Evolutionary conservation across 2,797 vertebrate genomes (phyloP).

Genomic region (Schizothorax lantsangensis): DNA sequence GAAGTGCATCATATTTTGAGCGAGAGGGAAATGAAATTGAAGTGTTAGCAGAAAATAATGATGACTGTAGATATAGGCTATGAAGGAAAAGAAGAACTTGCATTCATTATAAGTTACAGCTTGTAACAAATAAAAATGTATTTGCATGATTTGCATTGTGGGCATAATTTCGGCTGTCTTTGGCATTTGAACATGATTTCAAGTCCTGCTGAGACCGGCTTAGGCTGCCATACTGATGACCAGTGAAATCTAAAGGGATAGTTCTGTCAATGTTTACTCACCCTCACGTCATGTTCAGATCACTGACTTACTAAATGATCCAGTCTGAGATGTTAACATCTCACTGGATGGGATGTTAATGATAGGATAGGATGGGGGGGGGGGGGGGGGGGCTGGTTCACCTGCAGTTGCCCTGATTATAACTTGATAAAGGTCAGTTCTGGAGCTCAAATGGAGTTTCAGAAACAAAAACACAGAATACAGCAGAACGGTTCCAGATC

Average conservation of each 20-base stretch:
- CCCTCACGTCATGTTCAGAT: background rate
- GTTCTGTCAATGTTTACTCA: background rate
- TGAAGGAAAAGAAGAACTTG: background rate
- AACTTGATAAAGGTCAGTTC: background rate
- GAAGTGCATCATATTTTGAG: background rate
- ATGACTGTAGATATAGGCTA: background rate
- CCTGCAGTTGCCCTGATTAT: background rate
- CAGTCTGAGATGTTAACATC: background rate
- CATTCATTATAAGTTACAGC: background rate
- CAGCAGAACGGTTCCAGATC: conserved; percentile 22
- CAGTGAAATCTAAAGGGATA: background rate
- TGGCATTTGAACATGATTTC: background rate
- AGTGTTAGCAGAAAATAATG: conserved; percentile 30
- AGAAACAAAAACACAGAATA: conserved; percentile 21
- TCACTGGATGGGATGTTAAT: background rate
- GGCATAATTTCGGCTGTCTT: background rate
- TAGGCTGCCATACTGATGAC: background rate
- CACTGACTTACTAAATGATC: background rate
- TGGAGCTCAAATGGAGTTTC: background rate
- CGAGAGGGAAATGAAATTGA: conserved; percentile 4
- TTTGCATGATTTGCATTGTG: background rate
- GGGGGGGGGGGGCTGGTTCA: background rate
- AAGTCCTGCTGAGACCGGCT: background rate
- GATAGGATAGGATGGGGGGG: background rate
- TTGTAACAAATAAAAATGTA: background rate